phyloP scores from a whole-genome alignment of 2,888 invertebrate genomes.

The Trisateles emortualis region DNA sequence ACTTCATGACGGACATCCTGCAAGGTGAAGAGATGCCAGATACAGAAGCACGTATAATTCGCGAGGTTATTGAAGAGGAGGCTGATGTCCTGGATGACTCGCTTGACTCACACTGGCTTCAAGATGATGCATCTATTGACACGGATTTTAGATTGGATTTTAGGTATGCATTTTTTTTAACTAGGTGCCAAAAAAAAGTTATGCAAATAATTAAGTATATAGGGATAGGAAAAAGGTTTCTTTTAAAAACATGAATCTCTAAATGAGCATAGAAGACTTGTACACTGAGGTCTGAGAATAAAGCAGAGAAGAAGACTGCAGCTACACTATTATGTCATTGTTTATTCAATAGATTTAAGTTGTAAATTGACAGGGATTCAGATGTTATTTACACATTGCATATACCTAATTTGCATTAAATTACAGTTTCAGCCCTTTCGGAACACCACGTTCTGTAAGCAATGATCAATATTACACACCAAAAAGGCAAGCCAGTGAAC shows the following conservation, averaged over 20 bases:
- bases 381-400: not conserved
- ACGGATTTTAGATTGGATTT: conserved; percentile 69
- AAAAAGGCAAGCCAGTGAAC: conserved; percentile 44
- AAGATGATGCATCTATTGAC: conserved; percentile 72
- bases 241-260: too few species aligned
- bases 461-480: conserved; percentile 64
- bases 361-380: not conserved
- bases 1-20: conserved; percentile 78
- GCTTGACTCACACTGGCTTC: conserved; percentile 77
- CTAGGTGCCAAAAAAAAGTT: not conserved
- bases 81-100: conserved; percentile 78
- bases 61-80: conserved; percentile 76
- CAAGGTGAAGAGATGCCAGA: conserved; percentile 72
- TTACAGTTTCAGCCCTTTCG: conserved; percentile 71
- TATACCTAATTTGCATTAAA: not conserved
- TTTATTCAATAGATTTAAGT: too few species aligned
- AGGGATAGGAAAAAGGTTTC: too few species aligned
- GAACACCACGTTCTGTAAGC: conserved; percentile 62
- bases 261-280: too few species aligned
- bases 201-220: not conserved
- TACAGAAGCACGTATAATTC: conserved; percentile 72
- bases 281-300: too few species aligned
- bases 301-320: too few species aligned
- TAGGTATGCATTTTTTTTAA: conserved; percentile 56
- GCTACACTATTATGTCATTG: too few species aligned